A percentile compares a stretch with the other conserved stretches of the same genome.
phyloP scores from a whole-genome alignment of 2,797 vertebrate species.

The Chromobotia macracanthus region DNA sequence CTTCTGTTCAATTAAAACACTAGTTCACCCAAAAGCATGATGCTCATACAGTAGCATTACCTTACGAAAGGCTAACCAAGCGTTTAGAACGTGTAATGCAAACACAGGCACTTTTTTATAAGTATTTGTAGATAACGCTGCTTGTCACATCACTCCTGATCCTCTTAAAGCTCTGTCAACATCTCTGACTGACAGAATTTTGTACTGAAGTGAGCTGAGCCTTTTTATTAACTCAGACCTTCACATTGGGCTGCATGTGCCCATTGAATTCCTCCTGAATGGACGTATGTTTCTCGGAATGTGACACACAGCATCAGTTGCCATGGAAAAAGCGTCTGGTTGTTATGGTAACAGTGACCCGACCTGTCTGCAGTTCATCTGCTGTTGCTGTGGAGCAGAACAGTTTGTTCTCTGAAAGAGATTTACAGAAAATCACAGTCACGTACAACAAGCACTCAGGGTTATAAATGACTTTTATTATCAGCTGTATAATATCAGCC shows the following conservation, averaged over 20 bases:
- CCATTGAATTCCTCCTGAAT: conserved; percentile 20
- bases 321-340: conserved; percentile 60
- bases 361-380: conserved; percentile 62
- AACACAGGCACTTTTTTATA: not conserved
- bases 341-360: conserved; percentile 62
- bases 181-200: not conserved
- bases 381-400: conserved; percentile 59
- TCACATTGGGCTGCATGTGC: not conserved
- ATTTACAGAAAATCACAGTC: conserved; percentile 53
- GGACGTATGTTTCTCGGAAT: conserved; percentile 44
- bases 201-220: not conserved
- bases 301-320: conserved; percentile 63
- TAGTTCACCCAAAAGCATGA: too few relatives aligned
- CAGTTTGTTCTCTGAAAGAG: conserved; percentile 60
- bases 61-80: not conserved
- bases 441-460: conserved; percentile 19
- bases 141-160: not conserved
- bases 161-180: not conserved
- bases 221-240: conserved; percentile 1
- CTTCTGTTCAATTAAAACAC: not conserved
- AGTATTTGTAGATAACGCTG: not conserved
- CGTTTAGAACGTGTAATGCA: not conserved
- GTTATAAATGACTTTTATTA: conserved; percentile 30
- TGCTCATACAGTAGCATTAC: not conserved
- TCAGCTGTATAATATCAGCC: conserved; percentile 4